Evolutionary conservation across 2,888 invertebrate genomes (phyloP).

Genomic region (Sceliomorpha sp.): DNA sequence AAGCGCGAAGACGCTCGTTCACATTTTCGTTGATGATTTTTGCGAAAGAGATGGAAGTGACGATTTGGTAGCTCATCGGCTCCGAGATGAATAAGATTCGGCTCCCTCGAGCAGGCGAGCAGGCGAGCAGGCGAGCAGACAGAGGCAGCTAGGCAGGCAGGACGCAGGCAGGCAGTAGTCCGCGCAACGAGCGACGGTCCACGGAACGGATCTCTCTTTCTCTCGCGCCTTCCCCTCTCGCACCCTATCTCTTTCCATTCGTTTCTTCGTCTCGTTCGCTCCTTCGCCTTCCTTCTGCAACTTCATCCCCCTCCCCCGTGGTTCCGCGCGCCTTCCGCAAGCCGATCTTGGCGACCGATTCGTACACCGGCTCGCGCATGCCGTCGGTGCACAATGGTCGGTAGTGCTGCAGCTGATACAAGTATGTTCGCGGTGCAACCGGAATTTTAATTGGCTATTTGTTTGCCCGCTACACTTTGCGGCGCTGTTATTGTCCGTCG

Average conservation of each 20-base stretch:
- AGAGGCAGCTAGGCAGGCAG: too few species aligned
- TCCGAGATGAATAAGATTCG: too few species aligned
- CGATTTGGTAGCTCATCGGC: too few species aligned
- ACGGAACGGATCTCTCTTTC: constrained; percentile 5
- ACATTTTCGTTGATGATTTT: constrained; percentile 23
- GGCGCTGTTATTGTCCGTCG: constrained; percentile 55
- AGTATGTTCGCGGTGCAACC: constrained; percentile 74
- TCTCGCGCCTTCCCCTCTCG: constrained; percentile 19
- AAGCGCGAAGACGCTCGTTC: constrained; percentile 27
- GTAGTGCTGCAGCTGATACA: constrained; percentile 72
- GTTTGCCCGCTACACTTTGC: constrained; percentile 73
- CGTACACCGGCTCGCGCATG: constrained; percentile 65
- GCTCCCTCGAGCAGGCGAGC: too few species aligned
- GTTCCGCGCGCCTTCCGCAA: constrained; percentile 29
- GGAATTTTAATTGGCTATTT: constrained; percentile 77
- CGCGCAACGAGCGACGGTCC: too few species aligned
- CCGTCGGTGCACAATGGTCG: constrained; percentile 68
- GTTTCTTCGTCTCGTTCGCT: background rate
- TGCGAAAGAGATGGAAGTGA: too few species aligned
- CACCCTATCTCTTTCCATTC: constrained; percentile 17
- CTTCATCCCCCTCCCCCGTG: constrained; percentile 28
- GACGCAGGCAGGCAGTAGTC: too few species aligned
- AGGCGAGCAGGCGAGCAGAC: too few species aligned
- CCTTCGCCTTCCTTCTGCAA: background rate
- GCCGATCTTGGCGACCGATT: constrained; percentile 69